A percentile compares a stretch with the other conserved stretches of the same genome.
Evolutionary conservation across 2,113 vertebrate genomes (phyloP).

Genomic region (Ammospiza nelsoni): DNA sequence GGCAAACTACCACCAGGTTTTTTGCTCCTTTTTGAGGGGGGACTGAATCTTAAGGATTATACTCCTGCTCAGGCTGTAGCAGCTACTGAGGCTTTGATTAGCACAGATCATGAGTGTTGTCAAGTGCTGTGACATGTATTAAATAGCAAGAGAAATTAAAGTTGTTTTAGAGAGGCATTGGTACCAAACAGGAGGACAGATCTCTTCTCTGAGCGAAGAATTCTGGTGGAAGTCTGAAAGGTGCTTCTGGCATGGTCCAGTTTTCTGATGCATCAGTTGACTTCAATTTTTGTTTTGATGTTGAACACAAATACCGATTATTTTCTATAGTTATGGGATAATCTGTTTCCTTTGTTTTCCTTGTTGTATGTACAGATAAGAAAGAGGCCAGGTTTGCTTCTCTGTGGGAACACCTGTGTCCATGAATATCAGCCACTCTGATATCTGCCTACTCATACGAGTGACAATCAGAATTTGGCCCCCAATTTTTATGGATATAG

Average conservation of each 20-base stretch:
- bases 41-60: conserved; percentile 57
- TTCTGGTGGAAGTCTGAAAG: not conserved
- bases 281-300: not conserved
- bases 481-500: accelerated
- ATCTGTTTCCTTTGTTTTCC: not conserved
- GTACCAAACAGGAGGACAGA: not conserved
- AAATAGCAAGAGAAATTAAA: conserved; percentile 58
- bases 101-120: conserved; percentile 60
- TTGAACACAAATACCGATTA: not conserved
- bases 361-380: not conserved
- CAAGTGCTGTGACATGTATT: conserved; percentile 50
- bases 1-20: conserved; percentile 69
- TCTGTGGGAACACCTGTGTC: not conserved
- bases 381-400: not conserved
- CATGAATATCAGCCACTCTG: not conserved
- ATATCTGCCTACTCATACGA: not conserved
- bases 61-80: conserved; percentile 15
- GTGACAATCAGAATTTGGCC: not conserved
- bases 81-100: conserved; percentile 60
- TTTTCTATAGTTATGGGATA: not conserved
- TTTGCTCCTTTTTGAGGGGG: not conserved
- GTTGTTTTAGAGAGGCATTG: not conserved
- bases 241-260: not conserved
- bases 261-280: not conserved
- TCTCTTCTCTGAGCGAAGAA: not conserved